These are phyloP conservation scores for Pleuronectes platessa DNA, from an alignment of 2,113 vertebrate genomes.

Conservation along the genomic window DNA sequence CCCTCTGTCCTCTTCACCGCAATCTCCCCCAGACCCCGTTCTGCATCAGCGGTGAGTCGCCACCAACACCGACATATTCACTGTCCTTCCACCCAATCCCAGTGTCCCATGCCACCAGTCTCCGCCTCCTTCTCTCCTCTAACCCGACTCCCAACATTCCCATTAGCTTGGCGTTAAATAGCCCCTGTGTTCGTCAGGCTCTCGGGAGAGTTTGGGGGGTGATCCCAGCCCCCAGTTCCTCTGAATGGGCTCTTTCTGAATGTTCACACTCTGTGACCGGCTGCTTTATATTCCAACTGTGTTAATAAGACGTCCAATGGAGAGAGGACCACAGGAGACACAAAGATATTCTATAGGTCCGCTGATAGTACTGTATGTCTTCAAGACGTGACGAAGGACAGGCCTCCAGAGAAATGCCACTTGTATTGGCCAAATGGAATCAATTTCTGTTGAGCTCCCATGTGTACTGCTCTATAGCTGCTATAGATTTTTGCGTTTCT, in stretches of 20 bases:
- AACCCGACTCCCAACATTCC: constrained; percentile 63
- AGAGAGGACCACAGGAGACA: constrained; percentile 62
- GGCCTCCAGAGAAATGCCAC: constrained; percentile 70
- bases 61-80: constrained; percentile 38
- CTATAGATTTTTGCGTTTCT: constrained; percentile 69
- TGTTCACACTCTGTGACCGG: constrained; percentile 77
- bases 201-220: constrained; percentile 69
- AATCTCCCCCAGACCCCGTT: constrained; percentile 60
- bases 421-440: constrained; percentile 66
- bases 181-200: constrained; percentile 70
- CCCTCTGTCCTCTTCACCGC: constrained; percentile 32
- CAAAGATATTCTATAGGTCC: constrained; percentile 55
- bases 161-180: constrained; percentile 77
- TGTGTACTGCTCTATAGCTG: constrained; percentile 46
- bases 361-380: constrained; percentile 47
- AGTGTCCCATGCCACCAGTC: constrained; percentile 16
- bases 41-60: constrained; percentile 64
- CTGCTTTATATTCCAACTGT: constrained; percentile 74
- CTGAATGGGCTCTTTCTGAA: constrained; percentile 79
- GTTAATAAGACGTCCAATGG: constrained; percentile 71
- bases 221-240: constrained; percentile 58
- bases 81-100: constrained; percentile 43
- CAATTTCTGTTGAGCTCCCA: constrained; percentile 51
- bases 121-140: constrained; percentile 36
- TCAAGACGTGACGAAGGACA: constrained; percentile 31